Evolutionary conservation across 2,113 vertebrate genomes (phyloP).

Genomic region (Stictonetta naevosa): DNA sequence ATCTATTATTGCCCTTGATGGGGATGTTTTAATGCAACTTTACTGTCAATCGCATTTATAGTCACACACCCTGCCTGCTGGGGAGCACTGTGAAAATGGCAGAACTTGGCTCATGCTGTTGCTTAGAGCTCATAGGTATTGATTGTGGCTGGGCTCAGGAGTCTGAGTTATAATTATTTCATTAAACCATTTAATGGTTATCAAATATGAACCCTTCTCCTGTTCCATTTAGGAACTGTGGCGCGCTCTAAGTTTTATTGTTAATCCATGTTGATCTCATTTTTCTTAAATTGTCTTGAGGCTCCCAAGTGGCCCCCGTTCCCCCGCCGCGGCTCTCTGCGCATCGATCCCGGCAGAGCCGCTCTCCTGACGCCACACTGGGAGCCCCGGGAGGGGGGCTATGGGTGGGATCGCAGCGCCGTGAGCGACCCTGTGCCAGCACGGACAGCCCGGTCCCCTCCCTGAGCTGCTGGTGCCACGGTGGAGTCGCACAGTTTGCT

Average conservation of each 20-base stretch:
- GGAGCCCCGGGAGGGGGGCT: not conserved
- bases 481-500: not conserved
- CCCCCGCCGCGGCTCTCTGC: not conserved
- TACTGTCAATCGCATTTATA: conserved; percentile 75
- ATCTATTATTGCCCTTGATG: conserved; percentile 88
- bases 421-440: not conserved
- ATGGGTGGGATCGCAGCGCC: fast-evolving
- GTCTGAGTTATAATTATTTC: conserved; percentile 81
- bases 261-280: conserved; percentile 4
- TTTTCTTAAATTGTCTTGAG: not conserved
- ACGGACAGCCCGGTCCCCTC: fast-evolving
- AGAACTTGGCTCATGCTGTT: conserved; percentile 24
- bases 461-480: fast-evolving
- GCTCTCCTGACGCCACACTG: not conserved
- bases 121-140: conserved; percentile 72
- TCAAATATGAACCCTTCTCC: conserved; percentile 77
- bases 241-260: not conserved
- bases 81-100: conserved; percentile 67
- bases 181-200: conserved; percentile 82
- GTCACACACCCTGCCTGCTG: conserved; percentile 68
- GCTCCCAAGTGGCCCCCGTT: not conserved
- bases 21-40: conserved; percentile 91
- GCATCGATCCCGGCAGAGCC: not conserved
- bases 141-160: conserved; percentile 69
- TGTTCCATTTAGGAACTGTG: not conserved